Conservation (phyloP, 2,888 invertebrate genomes). For the Operophtera brumata region DNA sequence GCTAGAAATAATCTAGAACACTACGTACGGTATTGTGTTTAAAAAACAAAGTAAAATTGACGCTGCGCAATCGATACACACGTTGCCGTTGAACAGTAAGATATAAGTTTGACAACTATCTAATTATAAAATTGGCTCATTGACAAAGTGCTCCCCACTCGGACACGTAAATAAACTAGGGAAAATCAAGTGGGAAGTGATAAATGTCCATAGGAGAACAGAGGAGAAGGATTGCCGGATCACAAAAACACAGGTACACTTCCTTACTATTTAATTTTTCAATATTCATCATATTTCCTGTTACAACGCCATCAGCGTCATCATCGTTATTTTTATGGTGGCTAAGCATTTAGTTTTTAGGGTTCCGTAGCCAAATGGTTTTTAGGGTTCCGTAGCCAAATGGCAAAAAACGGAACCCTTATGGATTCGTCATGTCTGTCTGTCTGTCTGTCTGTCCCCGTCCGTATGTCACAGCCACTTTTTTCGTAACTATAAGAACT, state of each 20-base stretch:
- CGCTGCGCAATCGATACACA: slow-evolving; percentile 49
- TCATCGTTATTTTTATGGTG: neutral
- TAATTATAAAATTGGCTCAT: slow-evolving; percentile 67
- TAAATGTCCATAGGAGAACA: slow-evolving; percentile 38
- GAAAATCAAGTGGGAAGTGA: slow-evolving; percentile 50
- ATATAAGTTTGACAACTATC: slow-evolving; percentile 61
- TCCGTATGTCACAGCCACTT: too few species aligned
- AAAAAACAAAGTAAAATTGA: slow-evolving; percentile 25
- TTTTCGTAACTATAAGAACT: too few species aligned
- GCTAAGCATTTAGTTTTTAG: too few species aligned
- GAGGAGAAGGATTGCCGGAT: slow-evolving; percentile 26
- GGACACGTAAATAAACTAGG: slow-evolving; percentile 52
- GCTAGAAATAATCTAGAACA: slow-evolving; percentile 12
- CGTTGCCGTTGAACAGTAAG: slow-evolving; percentile 16
- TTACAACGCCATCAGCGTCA: slow-evolving; percentile 4
- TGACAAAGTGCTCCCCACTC: slow-evolving; percentile 58
- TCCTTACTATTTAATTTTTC: neutral
- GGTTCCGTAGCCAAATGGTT: too few species aligned
- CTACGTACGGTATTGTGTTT: slow-evolving; percentile 16
- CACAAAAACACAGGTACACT: slow-evolving; percentile 12
- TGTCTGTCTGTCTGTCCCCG: too few species aligned
- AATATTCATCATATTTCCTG: slow-evolving; percentile 10
- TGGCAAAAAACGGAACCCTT: too few species aligned
- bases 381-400: too few species aligned
- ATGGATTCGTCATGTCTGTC: too few species aligned